phyloP scores from a whole-genome alignment of 1,140 invertebrate species.

The Coenobita brevimanus region DNA sequence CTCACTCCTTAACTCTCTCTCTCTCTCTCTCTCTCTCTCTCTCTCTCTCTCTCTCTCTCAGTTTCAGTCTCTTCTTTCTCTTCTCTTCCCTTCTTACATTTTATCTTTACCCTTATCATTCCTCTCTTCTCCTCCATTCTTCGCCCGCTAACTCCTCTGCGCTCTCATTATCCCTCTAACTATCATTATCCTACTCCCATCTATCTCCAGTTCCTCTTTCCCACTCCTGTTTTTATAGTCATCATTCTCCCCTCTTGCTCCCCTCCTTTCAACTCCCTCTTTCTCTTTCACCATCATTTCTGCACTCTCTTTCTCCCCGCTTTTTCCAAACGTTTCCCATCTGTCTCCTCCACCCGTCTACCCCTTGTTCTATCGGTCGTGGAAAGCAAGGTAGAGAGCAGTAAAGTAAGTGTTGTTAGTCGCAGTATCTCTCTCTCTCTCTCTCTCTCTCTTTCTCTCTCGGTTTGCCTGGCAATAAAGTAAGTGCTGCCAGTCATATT shows the following conservation, averaged over 20 bases:
- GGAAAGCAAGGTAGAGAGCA: no score
- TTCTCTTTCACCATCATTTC: constrained; percentile 4
- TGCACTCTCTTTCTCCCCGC: not conserved
- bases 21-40: no score
- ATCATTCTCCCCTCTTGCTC: not conserved
- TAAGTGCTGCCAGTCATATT: no score
- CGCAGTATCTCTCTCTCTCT: no score
- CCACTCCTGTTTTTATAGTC: not conserved
- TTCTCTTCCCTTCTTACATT: not conserved
- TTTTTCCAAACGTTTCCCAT: not conserved
- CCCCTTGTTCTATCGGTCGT: no score
- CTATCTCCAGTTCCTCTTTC: not conserved
- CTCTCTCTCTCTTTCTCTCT: no score
- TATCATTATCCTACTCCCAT: not conserved
- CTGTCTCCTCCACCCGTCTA: no score
- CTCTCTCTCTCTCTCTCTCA: not conserved
- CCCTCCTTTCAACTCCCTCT: not conserved
- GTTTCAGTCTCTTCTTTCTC: not conserved
- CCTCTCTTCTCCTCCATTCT: not conserved
- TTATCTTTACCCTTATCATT: not conserved
- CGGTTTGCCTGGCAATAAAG: no score
- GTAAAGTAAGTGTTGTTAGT: no score
- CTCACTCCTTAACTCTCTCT: no score
- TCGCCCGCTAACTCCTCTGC: not conserved
- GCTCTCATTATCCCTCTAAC: not conserved